Conservation (phyloP, 2,888 invertebrate species). For the Lithophane ornitopus region DNA sequence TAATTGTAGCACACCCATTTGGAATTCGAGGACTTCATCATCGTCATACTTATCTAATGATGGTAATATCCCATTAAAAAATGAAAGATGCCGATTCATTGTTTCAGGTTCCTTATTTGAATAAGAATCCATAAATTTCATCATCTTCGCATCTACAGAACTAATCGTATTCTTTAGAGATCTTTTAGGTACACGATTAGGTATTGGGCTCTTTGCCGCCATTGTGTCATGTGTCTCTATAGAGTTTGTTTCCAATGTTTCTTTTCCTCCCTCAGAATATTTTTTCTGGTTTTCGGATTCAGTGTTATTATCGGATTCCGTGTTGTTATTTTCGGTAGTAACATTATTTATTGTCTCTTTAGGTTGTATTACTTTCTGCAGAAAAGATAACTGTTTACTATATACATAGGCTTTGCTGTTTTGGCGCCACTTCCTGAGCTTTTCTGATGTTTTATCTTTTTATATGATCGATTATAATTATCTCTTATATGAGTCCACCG, state of each 20-base stretch:
- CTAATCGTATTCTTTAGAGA: constrained; percentile 5
- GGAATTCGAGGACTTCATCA: constrained; percentile 66
- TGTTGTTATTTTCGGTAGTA: neutral
- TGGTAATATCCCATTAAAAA: constrained; percentile 64
- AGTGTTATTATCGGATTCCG: constrained; percentile 11
- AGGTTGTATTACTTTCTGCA: too few relatives aligned
- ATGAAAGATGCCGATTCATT: constrained; percentile 57
- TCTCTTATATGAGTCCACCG: too few relatives aligned
- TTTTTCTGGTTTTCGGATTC: constrained; percentile 13
- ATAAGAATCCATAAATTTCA: constrained; percentile 39
- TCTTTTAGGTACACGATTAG: too few relatives aligned
- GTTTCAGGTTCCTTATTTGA: constrained; percentile 49
- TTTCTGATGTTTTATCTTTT: too few relatives aligned
- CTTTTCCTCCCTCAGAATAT: neutral
- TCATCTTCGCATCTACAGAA: constrained; percentile 17
- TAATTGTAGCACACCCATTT: constrained; percentile 65
- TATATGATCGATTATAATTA: too few relatives aligned
- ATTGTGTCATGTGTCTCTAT: constrained; percentile 4
- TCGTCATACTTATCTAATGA: constrained; percentile 62
- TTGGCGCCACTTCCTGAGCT: too few relatives aligned
- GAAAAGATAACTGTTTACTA: too few relatives aligned
- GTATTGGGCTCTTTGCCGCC: constrained; percentile 8
- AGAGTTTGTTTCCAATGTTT: constrained; percentile 2
- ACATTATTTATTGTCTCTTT: too few relatives aligned
- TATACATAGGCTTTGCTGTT: too few relatives aligned